Base-by-base conservation (phyloP, 2,113 vertebrate genomes). In the Mastomys natalensis region DNA sequence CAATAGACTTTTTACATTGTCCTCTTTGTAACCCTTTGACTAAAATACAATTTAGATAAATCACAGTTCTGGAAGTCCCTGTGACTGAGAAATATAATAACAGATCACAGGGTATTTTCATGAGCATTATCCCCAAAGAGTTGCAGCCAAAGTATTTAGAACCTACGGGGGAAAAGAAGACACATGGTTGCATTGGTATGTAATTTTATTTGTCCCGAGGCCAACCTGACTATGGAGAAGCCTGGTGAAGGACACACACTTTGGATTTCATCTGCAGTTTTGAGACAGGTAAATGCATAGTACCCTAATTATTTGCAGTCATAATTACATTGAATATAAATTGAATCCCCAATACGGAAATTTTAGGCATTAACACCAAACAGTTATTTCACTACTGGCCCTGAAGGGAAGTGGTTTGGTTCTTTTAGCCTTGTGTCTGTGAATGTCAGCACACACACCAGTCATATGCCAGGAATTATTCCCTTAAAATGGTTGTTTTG, bases 41-140 rank as follows among this genome's bases (percentile, higher is more conserved):
- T 51, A 64, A 96, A 97, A 48, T 95, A 53, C 48, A 95, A 95
- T 97, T 98, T 97, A 97, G 96, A 95, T 80, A 97, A 98, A 97
- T 97, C 90, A 97, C 92, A 89, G 77, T 95, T 95, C 93, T 96
- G 81, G 29, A 97, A 91, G 51, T 92, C 97, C 73, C 92, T 92
- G 91, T 24, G 80, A 29, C 95, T 89, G 81, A 97, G 87, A 95
- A 97, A 95, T 82, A 95, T 88, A 97, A 87, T 93, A 96, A 96
- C 90, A 96, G 88, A 97, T 96, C 94, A 97, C 22, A 96, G 66
- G 22, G 22, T 93, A 87, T 98, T 97, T 96, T 31, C 87, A 93
- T 89, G 85, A 92, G 97, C 24, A 53, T 89, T 89, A 86, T 85
- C 77, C 58, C 90, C 68, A 68, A 95, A 96, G 73, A 90, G 31